Base-by-base conservation (phyloP, 1,140 invertebrate genomes). In the Tetragonula clypearis region DNA sequence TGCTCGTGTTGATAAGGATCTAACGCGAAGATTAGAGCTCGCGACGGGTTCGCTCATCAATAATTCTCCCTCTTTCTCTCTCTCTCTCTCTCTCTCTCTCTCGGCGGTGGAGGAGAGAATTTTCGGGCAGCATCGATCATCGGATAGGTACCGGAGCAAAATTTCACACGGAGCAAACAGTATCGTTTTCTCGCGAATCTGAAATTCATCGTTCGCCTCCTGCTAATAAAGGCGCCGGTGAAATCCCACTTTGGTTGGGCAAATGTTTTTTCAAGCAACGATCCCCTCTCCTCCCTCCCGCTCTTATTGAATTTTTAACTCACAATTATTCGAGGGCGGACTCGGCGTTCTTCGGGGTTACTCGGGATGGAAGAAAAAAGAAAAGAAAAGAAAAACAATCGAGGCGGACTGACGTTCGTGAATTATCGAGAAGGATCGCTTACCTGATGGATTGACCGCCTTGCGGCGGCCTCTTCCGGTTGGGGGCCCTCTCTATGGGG, bases 401-500 rank as follows among this genome's bases (percentile, higher is more conserved):
- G 17, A 3, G 23, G 11, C 12, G 6, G 4, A 30, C 30, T 30
- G 30, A 9, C 12, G 53, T 75, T 62, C 35, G 1, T n/a, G 26
- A 69, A 35, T n/a, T 21, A 35, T 17, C 17, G 60, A 53, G 9
- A 71, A 19, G 3, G 0, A 1, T 4, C 5, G 17, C 91, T 94
- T 79, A 93, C 92, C 91, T 91, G 89, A 85, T 58, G 72, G 71
- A 69, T 88, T 23, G 68, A 87, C 93, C 93, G 93, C 94, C 94
- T 93, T 79, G 66, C 86, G 94, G 94, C 94, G 93, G 92, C 30
- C 80, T 53, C 82, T 86, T 69, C 74, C 72, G 68, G 88, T 92
- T 87, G 88, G 93, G 93, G 93, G 91, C 93, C 93, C 92, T 91
- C 90, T 89, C 86, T 89, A 88, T 90, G 90, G 92, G 93, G 93